These are phyloP conservation scores for Acholoe squamosa DNA, from an alignment of 2,888 invertebrate species.

Conservation along the genomic window DNA sequence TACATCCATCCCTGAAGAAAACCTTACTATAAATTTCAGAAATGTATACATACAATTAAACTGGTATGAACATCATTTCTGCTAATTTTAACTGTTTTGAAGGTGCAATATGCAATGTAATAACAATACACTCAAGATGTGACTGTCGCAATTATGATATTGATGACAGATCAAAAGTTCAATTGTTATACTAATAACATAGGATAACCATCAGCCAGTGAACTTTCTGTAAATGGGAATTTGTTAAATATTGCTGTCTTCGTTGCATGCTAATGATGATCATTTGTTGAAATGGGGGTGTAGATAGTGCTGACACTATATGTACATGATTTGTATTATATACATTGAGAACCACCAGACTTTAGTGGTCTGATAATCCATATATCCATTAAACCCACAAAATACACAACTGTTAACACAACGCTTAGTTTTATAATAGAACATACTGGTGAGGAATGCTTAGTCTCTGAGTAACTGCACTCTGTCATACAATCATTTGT, in stretches of 20 bases:
- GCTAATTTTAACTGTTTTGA: no score
- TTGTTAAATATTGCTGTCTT: neutral
- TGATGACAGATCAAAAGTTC: no score
- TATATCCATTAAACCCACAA: constrained; percentile 15
- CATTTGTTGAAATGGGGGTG: constrained; percentile 1
- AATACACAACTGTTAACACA: neutral
- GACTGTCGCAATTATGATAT: no score
- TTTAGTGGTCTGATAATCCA: neutral
- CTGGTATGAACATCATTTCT: no score
- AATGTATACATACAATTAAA: no score
- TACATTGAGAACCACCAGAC: neutral
- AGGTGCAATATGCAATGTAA: no score
- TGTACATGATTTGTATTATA: constrained; percentile 17
- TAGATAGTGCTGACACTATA: neutral
- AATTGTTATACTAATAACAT: no score
- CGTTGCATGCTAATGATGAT: neutral
- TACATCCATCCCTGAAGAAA: neutral
- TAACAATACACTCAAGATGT: no score
- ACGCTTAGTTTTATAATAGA: neutral
- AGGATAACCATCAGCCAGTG: no score
- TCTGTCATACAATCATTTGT: constrained; percentile 4
- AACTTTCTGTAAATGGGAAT: no score
- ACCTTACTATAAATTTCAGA: no score
- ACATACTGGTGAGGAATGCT: constrained; percentile 36
- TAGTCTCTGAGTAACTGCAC: constrained; percentile 15